phyloP scores from a whole-genome alignment of 2,888 invertebrate genomes.

The Clitarchus hookeri region DNA sequence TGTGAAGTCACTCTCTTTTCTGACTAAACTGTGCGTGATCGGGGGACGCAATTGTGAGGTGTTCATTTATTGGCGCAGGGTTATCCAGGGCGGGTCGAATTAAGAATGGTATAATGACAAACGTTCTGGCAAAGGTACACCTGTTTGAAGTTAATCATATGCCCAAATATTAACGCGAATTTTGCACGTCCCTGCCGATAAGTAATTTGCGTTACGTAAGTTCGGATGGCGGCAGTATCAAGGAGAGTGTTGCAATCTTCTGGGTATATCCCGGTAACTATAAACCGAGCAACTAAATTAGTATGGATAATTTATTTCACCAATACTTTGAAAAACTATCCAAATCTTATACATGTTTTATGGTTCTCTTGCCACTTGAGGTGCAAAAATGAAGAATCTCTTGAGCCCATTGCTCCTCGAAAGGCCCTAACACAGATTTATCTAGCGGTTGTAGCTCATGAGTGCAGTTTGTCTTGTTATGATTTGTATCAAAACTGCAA shows the following conservation, averaged over 20 bases:
- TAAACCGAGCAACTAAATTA: neutral
- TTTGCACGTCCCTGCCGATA: too few species aligned
- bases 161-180: too few species aligned
- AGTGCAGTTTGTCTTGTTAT: conserved; percentile 50
- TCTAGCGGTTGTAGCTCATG: conserved; percentile 51
- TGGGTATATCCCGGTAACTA: neutral
- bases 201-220: neutral
- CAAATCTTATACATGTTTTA: neutral
- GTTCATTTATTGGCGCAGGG: too few species aligned
- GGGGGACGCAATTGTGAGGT: too few species aligned
- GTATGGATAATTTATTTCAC: neutral
- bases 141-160: too few species aligned
- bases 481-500: too few species aligned
- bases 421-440: conserved; percentile 48
- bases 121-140: too few species aligned
- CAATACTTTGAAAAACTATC: neutral
- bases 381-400: conserved; percentile 39
- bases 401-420: conserved; percentile 50
- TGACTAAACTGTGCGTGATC: too few species aligned
- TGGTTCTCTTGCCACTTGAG: neutral
- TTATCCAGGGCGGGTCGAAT: too few species aligned
- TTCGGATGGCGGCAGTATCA: neutral
- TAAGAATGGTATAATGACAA: too few species aligned
- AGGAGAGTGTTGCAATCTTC: neutral
- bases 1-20: too few species aligned